Conservation (phyloP, 2,888 invertebrate genomes). For the Pseudoips prasinana region DNA sequence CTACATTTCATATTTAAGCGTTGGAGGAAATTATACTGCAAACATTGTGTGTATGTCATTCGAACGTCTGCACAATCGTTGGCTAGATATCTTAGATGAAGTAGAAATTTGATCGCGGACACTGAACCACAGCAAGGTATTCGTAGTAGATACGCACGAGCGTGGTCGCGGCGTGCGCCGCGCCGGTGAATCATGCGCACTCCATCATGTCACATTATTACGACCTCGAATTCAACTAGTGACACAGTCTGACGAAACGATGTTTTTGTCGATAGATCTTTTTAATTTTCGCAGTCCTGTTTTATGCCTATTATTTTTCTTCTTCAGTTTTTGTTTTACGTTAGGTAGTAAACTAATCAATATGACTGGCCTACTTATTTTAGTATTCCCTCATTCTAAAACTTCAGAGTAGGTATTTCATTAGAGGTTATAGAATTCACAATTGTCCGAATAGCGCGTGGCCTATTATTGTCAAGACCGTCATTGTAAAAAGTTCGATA, state of each 20-base stretch:
- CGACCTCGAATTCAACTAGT: conserved; percentile 66
- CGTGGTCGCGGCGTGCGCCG: conserved; percentile 35
- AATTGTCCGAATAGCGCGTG: no score
- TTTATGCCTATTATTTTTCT: conserved; percentile 5
- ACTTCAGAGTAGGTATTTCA: no score
- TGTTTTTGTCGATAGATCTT: conserved; percentile 39
- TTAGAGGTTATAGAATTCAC: no score
- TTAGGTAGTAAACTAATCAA: no score
- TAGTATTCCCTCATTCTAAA: no score
- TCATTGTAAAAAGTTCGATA: no score
- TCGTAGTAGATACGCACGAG: conserved; percentile 42
- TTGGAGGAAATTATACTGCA: no score
- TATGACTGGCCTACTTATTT: no score
- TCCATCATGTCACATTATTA: conserved; percentile 64
- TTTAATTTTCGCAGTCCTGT: conserved; percentile 20
- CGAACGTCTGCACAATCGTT: conserved; percentile 4
- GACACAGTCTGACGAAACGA: conserved; percentile 17
- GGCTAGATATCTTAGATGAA: conserved; percentile 19
- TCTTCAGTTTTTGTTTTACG: no score
- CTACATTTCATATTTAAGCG: no score
- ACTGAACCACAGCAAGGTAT: conserved; percentile 10
- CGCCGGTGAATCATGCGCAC: conserved; percentile 66
- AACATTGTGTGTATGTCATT: no score
- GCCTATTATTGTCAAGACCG: no score
- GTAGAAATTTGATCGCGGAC: conserved; percentile 26